phyloP scores from a whole-genome alignment of 30 jellyfish, hydroid and myxozoan genomes.

The Cassiopea andromeda region DNA sequence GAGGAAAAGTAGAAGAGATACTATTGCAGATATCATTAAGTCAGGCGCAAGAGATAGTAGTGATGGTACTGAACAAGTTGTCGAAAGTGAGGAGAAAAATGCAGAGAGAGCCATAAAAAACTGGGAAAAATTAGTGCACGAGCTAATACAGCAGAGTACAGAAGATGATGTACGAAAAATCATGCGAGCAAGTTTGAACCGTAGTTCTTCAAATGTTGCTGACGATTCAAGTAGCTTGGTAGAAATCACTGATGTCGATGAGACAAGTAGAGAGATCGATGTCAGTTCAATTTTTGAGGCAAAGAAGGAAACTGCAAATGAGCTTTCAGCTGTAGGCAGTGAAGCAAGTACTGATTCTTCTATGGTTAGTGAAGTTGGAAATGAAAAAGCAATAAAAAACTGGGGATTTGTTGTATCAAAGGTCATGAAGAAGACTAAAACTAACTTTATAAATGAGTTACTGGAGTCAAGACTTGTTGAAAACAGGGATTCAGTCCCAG shows the following conservation, averaged over 20 bases:
- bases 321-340: not conserved
- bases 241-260: not conserved
- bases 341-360: not conserved
- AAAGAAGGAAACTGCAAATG: not conserved
- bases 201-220: not conserved
- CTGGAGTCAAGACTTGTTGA: not conserved
- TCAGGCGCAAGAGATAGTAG: not conserved
- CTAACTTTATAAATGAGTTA: not conserved
- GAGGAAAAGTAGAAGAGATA: not conserved
- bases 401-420: not conserved
- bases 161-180: not conserved
- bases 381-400: not conserved
- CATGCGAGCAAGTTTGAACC: not conserved
- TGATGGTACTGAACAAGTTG: not conserved
- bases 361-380: not conserved
- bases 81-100: not conserved
- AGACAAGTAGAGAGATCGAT: not conserved
- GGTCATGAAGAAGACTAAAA: not conserved
- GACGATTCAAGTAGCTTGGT: not conserved
- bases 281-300: not conserved
- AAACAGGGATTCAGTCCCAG: not conserved
- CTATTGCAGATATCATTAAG: not conserved
- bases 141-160: not conserved
- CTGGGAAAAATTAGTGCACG: conserved; percentile 1
- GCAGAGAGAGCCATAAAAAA: not conserved